Conservation (phyloP, 2,113 vertebrate genomes). For the Pedionomus torquatus region DNA sequence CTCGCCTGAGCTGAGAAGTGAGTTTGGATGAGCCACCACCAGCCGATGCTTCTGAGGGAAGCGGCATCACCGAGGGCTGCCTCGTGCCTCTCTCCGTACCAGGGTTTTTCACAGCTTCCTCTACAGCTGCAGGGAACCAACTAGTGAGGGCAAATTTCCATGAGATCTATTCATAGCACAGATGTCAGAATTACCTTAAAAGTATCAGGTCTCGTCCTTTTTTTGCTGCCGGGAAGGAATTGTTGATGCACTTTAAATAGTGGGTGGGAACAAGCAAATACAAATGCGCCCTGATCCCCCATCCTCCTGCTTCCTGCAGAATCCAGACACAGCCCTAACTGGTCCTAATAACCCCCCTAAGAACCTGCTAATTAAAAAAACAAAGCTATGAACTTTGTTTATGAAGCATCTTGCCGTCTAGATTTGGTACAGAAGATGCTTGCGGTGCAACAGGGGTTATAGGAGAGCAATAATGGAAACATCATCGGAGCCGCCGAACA, state of each 20-base stretch:
- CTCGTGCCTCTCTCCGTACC: background rate
- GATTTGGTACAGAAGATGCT: background rate
- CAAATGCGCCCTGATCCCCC: background rate
- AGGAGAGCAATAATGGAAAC: background rate
- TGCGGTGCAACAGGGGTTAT: background rate
- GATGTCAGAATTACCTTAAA: slow-evolving; percentile 39
- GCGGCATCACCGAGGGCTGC: background rate
- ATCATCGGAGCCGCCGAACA: background rate
- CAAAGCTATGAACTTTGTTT: background rate
- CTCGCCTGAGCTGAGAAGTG: background rate
- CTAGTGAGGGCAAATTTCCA: background rate
- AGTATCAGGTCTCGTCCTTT: background rate
- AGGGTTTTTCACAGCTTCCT: background rate
- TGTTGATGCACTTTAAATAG: slow-evolving; percentile 33
- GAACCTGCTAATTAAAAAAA: background rate
- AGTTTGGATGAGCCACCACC: background rate
- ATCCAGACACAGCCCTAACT: background rate
- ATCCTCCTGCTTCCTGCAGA: background rate
- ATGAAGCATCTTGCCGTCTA: background rate
- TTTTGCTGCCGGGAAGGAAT: slow-evolving; percentile 42
- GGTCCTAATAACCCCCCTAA: background rate
- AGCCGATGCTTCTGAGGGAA: background rate
- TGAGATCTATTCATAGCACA: background rate
- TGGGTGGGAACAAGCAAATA: slow-evolving; percentile 1
- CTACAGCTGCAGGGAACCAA: background rate